Percentiles rank a stretch among this genome's conserved stretches.
Evolutionary conservation across 2,888 invertebrate species (phyloP).

Genomic region (Archips crataeganus): DNA sequence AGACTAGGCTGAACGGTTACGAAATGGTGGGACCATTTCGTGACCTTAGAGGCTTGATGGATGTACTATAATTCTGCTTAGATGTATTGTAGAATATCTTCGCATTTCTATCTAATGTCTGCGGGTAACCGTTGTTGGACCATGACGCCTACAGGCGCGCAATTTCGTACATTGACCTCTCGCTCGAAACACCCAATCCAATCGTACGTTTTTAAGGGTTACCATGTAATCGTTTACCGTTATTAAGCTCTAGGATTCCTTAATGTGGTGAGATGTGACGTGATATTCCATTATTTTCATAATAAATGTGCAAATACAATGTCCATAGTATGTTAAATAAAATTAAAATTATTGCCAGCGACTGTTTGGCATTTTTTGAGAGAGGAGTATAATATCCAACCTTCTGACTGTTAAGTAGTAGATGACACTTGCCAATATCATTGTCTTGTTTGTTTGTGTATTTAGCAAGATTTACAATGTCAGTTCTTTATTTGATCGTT

Average conservation of each 20-base stretch:
- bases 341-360: too few relatives aligned
- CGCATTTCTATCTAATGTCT: conserved; percentile 9
- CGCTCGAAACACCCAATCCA: conserved; percentile 21
- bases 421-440: not conserved
- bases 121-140: conserved; percentile 23
- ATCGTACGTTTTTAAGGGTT: conserved; percentile 10
- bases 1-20: too few relatives aligned
- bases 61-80: not conserved
- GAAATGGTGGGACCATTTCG: not conserved
- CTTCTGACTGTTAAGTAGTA: too few relatives aligned
- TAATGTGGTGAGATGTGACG: not conserved
- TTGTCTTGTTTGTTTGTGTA: conserved; percentile 11
- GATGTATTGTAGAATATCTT: conserved; percentile 3
- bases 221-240: conserved; percentile 15
- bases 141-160: conserved; percentile 29
- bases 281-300: not conserved
- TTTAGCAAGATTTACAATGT: conserved; percentile 3
- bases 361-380: too few relatives aligned
- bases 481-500: conserved; percentile 5
- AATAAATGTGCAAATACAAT: too few relatives aligned
- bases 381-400: too few relatives aligned
- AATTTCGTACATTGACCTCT: conserved; percentile 46
- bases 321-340: too few relatives aligned
- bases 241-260: not conserved
- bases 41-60: not conserved